Base-by-base conservation (phyloP, 1,140 invertebrate genomes). In the Colletes gigas region DNA sequence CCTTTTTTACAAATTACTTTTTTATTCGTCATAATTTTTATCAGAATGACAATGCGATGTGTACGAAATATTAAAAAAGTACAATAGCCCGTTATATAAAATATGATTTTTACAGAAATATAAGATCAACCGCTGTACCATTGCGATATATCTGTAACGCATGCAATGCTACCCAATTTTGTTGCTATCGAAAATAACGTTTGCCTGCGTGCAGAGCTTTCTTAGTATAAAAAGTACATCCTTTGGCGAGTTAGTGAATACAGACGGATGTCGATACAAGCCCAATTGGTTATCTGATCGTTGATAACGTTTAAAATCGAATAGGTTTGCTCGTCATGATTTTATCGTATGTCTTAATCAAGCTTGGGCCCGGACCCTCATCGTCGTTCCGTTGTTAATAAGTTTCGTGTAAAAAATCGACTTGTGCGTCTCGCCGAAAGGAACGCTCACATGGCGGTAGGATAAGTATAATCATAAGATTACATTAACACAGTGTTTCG, bases 41-140 rank as follows among this genome's bases (percentile, higher is more conserved):
- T 88, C 83, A 77, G 76, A 87, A 90, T 92, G 90, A 92, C 91
- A 93, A 91, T 92, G 89, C 88, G 88, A 89, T 88, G 83, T 86
- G 82, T 91, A 90, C 87, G 90, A 86, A 92, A 91, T 91, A 88
- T 92, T 93, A 93, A 92, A 93, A 93, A 93, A 93, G 92, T 93
- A 93, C 90, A 92, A 91, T 91, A 93, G 91, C 92, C 93, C 89
- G 91, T 93, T 92, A 91, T 93, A 93, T 89, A 93, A 93, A 93
- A 93, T 93, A 93, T 92, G 89, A 91, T 88, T 91, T 91, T 91
- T 93, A 91, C 88, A 92, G 83, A 92, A 91, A 88, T 89, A 90
- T 89, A 89, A 88, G 68, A 77, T 88, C 66, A 83, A 88, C 73
- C 84, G 84, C 78, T 89, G 88, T 87, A 88, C 84, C 83, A 83